phyloP scores from a whole-genome alignment of 2,113 vertebrate species.

The Zapus hudsonius region DNA sequence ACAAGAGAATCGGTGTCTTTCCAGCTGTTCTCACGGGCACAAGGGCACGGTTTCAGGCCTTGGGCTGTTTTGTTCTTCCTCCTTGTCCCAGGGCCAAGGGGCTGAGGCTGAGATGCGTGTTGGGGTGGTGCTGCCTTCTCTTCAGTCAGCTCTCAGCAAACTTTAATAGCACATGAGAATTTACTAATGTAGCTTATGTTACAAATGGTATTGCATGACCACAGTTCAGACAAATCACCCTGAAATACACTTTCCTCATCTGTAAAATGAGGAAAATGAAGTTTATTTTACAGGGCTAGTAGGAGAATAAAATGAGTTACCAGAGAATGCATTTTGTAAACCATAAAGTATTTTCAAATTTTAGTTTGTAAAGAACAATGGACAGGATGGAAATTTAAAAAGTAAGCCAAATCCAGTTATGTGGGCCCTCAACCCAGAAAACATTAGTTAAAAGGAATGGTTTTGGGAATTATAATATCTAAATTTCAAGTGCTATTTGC shows the following conservation, averaged over 20 bases:
- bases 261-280: neutral
- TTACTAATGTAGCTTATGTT: no score
- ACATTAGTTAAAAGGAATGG: neutral
- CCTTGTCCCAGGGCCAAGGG: no score
- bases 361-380: conserved; percentile 20
- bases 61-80: no score
- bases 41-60: no score
- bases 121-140: no score
- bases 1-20: neutral
- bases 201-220: neutral
- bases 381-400: neutral
- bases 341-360: neutral
- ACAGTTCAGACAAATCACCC: neutral
- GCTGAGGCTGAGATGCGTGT: no score
- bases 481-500: neutral
- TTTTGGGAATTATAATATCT: conserved; percentile 26
- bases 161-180: no score
- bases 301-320: neutral
- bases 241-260: neutral
- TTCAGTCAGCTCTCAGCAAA: no score
- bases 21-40: no score
- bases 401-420: neutral
- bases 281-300: neutral
- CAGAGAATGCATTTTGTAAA: neutral
- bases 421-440: neutral